A percentile compares a stretch with the other conserved stretches of the same genome.
Conservation (phyloP, 2,113 vertebrate genomes). For the Osmerus eperlanus region DNA sequence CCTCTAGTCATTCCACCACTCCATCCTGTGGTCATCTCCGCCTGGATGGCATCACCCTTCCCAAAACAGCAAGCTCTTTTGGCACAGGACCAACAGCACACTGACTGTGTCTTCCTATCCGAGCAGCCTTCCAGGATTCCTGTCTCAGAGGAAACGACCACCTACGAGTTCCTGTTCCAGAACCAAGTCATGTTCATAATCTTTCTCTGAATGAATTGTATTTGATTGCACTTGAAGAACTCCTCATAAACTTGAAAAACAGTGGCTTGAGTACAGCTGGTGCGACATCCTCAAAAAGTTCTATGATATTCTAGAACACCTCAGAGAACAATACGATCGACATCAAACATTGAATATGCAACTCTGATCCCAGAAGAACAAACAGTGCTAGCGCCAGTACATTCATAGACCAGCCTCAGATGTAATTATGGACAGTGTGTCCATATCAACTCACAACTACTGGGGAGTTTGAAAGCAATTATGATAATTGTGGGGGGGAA, state of each 20-base stretch:
- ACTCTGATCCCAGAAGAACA: conserved; percentile 3
- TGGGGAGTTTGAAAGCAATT: conserved; percentile 13
- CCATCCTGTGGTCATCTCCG: background rate
- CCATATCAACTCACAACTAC: conserved; percentile 16
- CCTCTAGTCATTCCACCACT: background rate
- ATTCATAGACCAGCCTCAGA: conserved; percentile 9
- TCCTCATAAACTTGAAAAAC: background rate
- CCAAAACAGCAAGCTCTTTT: conserved; percentile 17
- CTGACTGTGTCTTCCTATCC: conserved; percentile 51
- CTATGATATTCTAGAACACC: conserved; percentile 44
- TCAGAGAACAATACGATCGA: conserved; percentile 19
- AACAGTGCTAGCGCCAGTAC: conserved; percentile 18
- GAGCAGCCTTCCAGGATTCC: conserved; percentile 46
- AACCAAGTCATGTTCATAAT: too few relatives aligned
- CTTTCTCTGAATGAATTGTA: too few relatives aligned
- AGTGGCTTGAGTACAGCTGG: too few relatives aligned
- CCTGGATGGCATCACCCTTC: conserved; percentile 45
- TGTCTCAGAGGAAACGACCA: conserved; percentile 7
- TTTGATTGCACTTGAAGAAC: background rate
- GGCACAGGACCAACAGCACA: conserved; percentile 4
- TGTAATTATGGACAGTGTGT: conserved; percentile 13
- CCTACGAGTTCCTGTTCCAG: too few relatives aligned
- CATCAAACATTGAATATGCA: conserved; percentile 15
- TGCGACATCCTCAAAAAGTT: conserved; percentile 20
- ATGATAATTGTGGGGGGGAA: conserved; percentile 23